Conservation (phyloP, 1,140 invertebrate species). For the Zaprionus capensis region DNA sequence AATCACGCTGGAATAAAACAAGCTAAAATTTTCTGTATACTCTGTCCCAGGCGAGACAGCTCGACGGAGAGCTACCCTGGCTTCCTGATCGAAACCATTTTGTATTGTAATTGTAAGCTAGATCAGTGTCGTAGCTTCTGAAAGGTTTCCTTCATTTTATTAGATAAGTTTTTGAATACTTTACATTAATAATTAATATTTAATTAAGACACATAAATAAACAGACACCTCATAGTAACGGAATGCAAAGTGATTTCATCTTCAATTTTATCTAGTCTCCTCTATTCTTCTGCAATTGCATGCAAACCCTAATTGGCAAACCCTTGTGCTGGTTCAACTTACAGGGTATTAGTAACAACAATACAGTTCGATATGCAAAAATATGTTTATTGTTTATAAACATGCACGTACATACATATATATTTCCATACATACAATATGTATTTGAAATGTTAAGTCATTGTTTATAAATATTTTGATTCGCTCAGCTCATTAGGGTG, state of each 20-base stretch:
- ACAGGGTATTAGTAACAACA: conserved; percentile 23
- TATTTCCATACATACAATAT: neutral
- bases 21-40: conserved; percentile 5
- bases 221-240: too few relatives aligned
- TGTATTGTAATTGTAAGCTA: neutral
- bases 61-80: conserved; percentile 6
- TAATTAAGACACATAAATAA: too few relatives aligned
- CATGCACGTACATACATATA: conserved; percentile 6
- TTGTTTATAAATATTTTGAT: conserved; percentile 70
- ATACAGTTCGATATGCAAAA: conserved; percentile 64
- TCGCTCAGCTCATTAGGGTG: conserved; percentile 13
- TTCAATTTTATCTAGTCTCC: too few relatives aligned
- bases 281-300: too few relatives aligned
- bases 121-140: neutral
- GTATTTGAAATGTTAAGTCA: conserved; percentile 43
- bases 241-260: too few relatives aligned
- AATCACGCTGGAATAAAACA: conserved; percentile 24
- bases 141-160: neutral
- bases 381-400: conserved; percentile 17
- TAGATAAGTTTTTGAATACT: too few relatives aligned
- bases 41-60: neutral
- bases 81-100: too few relatives aligned
- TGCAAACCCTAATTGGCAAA: too few relatives aligned
- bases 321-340: neutral
- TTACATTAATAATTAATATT: too few relatives aligned